Conservation (phyloP, 2,113 vertebrate species). For the Pantherophis guttatus region DNA sequence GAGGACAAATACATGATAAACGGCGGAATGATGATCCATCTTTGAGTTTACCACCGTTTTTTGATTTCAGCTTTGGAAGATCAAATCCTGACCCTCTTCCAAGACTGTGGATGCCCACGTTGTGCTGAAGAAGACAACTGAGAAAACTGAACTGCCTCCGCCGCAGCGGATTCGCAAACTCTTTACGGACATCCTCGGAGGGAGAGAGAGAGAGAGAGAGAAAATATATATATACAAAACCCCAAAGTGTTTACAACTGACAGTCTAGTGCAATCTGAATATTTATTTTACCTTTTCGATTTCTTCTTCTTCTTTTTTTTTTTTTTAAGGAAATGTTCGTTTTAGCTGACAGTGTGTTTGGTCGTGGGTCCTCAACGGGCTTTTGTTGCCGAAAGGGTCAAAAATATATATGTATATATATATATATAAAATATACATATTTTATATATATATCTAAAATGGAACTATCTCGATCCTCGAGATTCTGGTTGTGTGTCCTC, state of each 20-base stretch:
- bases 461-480: conserved; percentile 57
- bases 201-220: too few relatives aligned
- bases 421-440: too few relatives aligned
- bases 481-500: conserved; percentile 59
- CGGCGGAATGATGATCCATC: neutral
- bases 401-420: conserved; percentile 8
- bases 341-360: conserved; percentile 73
- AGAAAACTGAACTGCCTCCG: conserved; percentile 65
- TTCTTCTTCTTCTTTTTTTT: conserved; percentile 61
- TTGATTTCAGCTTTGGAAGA: conserved; percentile 91
- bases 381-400: conserved; percentile 68
- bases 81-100: conserved; percentile 87
- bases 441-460: neutral
- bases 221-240: conserved; percentile 39
- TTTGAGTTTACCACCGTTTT: conserved; percentile 18
- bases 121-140: conserved; percentile 52
- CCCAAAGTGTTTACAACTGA: conserved; percentile 79
- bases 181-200: conserved; percentile 61
- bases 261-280: conserved; percentile 87
- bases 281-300: conserved; percentile 91
- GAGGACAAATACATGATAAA: neutral
- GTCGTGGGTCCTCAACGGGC: conserved; percentile 69
- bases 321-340: conserved; percentile 60
- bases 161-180: conserved; percentile 61
- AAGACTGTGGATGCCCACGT: conserved; percentile 57